Evolutionary conservation across 2,113 vertebrate genomes (phyloP), one percentile per base, ranked within the genome.

Genomic region (Oreocharis arfaki): DNA sequence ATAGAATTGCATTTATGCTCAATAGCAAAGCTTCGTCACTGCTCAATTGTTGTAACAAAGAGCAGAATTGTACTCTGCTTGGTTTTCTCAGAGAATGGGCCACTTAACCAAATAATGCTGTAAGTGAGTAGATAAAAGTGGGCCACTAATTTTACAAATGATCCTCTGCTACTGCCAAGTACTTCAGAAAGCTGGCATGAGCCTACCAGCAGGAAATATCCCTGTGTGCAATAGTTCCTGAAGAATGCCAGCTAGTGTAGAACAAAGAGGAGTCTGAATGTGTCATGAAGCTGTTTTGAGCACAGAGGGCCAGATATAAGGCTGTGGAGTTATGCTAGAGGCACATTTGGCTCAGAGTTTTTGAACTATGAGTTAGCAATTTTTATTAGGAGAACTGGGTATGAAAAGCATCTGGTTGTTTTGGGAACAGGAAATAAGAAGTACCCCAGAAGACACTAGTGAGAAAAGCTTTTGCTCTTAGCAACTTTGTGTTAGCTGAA

Each of bases 381-480:
- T 94, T 95, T 46, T 84, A 2, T 61, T 49, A 92, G 52, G 39
- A 95, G 27, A 94, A 12, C 7, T 77, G 35, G 41, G 21, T n/a
- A 82, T 63, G 59, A 90, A 94, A 92, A 95, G 21, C 60, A 89
- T 85, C 68, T 93, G 46, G 42, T 85, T 91, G 65, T 83, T 86
- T 74, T 84, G 76, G 80, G 91, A 95, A 71, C 15, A 74, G 65
- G 42, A 94, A 93, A 23, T 60, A 69, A 81, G 80, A 65, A 95
- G 50, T 83, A 70, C 47, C 91, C 68, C 95, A 85, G 61, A 84
- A 95, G 76, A 87, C 46, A 49, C 15, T 44, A 71, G 53, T 90
- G 92, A 92, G 91, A 95, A 97, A 97, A 97, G 70, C 89, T 95
- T 96, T 90, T 75, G 79, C 88, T 94, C 83, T 93, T 93, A 92